A percentile compares a stretch with the other conserved stretches of the same genome.
These are phyloP conservation scores for Zonotrichia leucophrys DNA, from an alignment of 2,113 vertebrate genomes.

Conservation along the genomic window DNA sequence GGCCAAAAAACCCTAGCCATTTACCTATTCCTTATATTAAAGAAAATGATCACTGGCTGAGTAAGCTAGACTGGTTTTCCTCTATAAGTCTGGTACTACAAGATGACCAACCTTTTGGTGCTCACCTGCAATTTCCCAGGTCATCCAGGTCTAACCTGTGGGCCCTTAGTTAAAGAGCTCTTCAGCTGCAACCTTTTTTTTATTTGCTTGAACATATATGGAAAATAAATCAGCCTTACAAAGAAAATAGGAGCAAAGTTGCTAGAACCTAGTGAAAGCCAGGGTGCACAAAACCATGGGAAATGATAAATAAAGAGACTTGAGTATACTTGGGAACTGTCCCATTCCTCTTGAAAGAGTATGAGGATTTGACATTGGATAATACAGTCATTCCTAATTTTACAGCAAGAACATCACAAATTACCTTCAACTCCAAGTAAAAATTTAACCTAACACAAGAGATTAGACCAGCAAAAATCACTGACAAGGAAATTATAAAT, in stretches of 20 bases:
- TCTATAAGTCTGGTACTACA: neutral
- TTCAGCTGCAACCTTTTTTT: neutral
- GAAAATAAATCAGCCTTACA: neutral
- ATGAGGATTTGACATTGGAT: neutral
- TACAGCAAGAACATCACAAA: neutral
- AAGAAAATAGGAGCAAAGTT: neutral
- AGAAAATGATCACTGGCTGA: neutral
- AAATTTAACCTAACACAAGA: neutral
- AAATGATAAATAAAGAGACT: neutral
- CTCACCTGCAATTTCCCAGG: neutral
- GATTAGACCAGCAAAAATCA: neutral
- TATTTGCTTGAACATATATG: neutral
- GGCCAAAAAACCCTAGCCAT: neutral
- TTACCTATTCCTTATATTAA: neutral
- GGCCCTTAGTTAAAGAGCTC: neutral
- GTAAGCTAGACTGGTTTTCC: neutral
- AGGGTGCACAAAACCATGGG: accelerated
- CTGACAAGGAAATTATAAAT: neutral
- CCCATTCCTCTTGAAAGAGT: neutral
- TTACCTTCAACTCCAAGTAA: neutral
- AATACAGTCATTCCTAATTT: neutral
- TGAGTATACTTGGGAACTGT: neutral
- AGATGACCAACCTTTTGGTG: neutral
- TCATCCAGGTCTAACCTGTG: neutral
- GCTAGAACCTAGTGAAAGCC: neutral